Percentiles rank a stretch among this genome's conserved stretches.
Conservation (phyloP, 2,888 invertebrate species). For the Ophion costatus region DNA sequence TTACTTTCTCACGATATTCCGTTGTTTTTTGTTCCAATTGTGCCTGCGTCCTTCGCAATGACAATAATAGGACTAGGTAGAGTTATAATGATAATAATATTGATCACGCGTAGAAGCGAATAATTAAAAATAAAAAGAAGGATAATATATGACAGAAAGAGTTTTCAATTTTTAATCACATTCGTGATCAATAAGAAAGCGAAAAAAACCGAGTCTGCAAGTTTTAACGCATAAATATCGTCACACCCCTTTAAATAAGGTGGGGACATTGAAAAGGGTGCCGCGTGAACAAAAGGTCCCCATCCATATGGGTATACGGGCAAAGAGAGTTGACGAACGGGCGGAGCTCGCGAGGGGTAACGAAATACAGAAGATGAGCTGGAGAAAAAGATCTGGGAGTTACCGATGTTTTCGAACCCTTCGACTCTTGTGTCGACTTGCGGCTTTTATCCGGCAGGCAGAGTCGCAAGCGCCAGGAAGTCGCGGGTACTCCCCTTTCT, state of each 20-base stretch:
- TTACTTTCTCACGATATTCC: neutral
- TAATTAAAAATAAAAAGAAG: neutral
- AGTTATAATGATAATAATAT: no score
- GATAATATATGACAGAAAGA: neutral
- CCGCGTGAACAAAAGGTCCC: conserved; percentile 3
- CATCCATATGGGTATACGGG: conserved; percentile 42
- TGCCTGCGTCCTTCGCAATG: neutral
- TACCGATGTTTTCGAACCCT: conserved; percentile 10
- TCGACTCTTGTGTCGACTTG: conserved; percentile 35
- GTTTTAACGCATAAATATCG: conserved; percentile 1
- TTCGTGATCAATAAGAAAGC: neutral
- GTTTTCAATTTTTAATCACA: neutral
- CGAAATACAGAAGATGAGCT: conserved; percentile 22
- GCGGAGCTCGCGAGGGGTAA: conserved; percentile 57
- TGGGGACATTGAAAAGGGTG: neutral
- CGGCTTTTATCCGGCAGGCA: conserved; percentile 13
- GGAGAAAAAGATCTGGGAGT: conserved; percentile 10
- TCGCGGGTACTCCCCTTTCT: neutral
- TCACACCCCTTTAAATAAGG: conserved; percentile 30
- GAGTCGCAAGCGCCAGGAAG: conserved; percentile 17
- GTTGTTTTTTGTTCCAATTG: neutral
- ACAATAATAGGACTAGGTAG: no score
- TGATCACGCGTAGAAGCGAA: neutral
- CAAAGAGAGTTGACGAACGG: conserved; percentile 34
- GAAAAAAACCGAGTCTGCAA: neutral